Evolutionary conservation across 2,888 invertebrate genomes (phyloP).

Genomic region (Chrysolina oricalcia): DNA sequence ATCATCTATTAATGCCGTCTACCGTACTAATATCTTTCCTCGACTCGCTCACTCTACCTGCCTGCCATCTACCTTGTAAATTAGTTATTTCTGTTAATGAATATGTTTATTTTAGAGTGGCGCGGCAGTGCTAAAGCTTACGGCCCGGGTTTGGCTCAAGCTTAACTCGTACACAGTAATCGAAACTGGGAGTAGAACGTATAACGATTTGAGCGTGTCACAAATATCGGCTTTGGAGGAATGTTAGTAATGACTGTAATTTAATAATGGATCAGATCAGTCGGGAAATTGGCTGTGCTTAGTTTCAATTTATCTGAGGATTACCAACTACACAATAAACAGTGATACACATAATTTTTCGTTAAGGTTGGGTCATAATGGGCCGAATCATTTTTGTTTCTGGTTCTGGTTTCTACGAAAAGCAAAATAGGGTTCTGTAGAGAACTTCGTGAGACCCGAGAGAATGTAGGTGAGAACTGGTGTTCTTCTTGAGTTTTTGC

Average conservation of each 20-base stretch:
- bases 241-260: too few relatives aligned
- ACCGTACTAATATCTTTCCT: too few relatives aligned
- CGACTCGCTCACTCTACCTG: constrained; percentile 18
- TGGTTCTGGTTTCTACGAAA: too few relatives aligned
- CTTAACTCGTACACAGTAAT: constrained; percentile 29
- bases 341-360: too few relatives aligned
- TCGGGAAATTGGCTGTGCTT: background rate
- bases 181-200: background rate
- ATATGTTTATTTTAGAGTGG: constrained; percentile 58
- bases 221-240: background rate
- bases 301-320: too few relatives aligned
- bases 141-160: constrained; percentile 42
- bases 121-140: constrained; percentile 32
- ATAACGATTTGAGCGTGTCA: background rate
- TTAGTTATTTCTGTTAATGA: constrained; percentile 59
- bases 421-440: too few relatives aligned
- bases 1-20: constrained; percentile 50
- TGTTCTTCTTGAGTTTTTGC: too few relatives aligned
- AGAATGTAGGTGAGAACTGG: too few relatives aligned
- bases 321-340: too few relatives aligned
- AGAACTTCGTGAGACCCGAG: too few relatives aligned
- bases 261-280: background rate
- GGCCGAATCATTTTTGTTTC: too few relatives aligned
- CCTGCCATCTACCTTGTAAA: constrained; percentile 54
- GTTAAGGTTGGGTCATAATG: too few relatives aligned